Base-by-base conservation (phyloP, 1,140 invertebrate genomes). In the Cherax destructor region DNA sequence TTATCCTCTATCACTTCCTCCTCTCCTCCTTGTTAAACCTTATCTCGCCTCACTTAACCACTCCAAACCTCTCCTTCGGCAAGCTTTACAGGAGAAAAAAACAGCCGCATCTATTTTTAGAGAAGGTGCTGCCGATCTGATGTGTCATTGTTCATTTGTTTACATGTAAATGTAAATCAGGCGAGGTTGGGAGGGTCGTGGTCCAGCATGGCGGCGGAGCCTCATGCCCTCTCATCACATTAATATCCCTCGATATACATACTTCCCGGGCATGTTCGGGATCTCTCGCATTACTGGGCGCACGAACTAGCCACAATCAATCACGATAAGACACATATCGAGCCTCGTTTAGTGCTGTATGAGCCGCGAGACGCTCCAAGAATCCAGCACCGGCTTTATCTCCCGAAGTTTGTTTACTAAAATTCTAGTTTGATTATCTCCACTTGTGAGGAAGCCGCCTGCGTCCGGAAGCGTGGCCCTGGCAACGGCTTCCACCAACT, bases 381-480 rank as follows among this genome's bases (percentile, higher is more conserved):
- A 65, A 47, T 69, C 61, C 59, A 13, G 30, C 30, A n/a, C 2
- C 6, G 61, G 69, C 30, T 11, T 69, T 83, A 83, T 83, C 81
- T 49, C 24, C 59, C 6, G 11, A 1, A 61, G 61, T 49, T 61
- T 83, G 81, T 83, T 65, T 69, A 69, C 59, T n/a, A 69, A 30
- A 65, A 69, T 83, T 30, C 52, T 69, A 41, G 69, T 69, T 83
- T 83, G 81, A 83, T 83, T 65, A 69, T 65, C 81, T 61, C 1
- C 11, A 11, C 61, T 41, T 83, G 81, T 69, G 81, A 83, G 30
- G 59, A 61, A 3, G 59, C 81, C 59, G 59, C 81, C 56, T 13
- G 3, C 13, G 79, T 81, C 79, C 79, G 16, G 24, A 10, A 9
- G 79, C 6, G 47, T 81, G 79, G 11, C 2, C 16, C 11, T 13